Conservation (phyloP, 2,888 invertebrate genomes). For the Automeris io region DNA sequence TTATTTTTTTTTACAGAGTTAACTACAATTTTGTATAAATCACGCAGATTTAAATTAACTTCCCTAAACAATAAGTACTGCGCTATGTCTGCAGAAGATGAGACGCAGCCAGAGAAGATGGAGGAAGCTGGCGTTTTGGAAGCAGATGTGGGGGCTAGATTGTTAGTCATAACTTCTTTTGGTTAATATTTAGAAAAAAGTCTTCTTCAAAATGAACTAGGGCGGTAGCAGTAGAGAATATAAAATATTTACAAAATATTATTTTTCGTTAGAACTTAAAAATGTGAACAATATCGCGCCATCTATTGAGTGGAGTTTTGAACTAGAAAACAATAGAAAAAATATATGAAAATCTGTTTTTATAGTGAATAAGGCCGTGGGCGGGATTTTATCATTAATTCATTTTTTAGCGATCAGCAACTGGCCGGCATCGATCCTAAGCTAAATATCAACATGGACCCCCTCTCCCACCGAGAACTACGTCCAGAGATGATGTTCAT, state of each 20-base stretch:
- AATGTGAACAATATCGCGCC: no score
- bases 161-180: constrained; percentile 35
- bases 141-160: constrained; percentile 64
- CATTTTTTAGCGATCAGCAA: constrained; percentile 48
- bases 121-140: constrained; percentile 63
- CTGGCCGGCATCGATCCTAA: constrained; percentile 53
- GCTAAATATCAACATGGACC: constrained; percentile 51
- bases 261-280: no score
- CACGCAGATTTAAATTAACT: no score
- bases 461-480: constrained; percentile 48
- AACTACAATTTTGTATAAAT: no score
- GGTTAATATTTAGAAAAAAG: no score
- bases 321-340: no score
- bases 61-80: no score
- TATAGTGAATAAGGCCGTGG: background rate
- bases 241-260: no score
- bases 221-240: no score
- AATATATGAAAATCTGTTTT: background rate
- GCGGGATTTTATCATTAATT: background rate
- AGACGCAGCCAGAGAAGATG: constrained; percentile 36
- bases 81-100: constrained; percentile 29
- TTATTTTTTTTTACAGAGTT: no score
- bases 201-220: no score
- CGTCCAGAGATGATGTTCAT: constrained; percentile 71
- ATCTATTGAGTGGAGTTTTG: no score